phyloP scores from a whole-genome alignment of 1,140 invertebrate species.

The Harlomillsia oculata region DNA sequence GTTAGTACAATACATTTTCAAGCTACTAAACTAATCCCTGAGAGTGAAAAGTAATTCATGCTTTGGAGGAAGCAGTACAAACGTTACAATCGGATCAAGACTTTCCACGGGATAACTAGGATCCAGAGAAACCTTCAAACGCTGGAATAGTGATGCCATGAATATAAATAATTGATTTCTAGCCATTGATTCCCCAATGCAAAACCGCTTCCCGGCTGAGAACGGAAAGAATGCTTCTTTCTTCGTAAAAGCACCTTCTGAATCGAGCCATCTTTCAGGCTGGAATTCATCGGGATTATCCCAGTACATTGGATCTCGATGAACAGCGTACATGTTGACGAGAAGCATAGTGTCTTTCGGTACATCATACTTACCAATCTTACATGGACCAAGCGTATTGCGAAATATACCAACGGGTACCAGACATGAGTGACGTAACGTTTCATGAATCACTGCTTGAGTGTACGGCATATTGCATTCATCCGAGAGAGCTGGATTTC shows the following conservation, averaged over 20 bases:
- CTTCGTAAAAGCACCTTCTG: conserved; percentile 34
- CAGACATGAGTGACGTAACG: conserved; percentile 63
- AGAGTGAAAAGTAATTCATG: conserved; percentile 14
- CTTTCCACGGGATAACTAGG: conserved; percentile 5
- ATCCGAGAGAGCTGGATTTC: conserved; percentile 9
- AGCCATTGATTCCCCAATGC: conserved; percentile 25
- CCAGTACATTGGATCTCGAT: conserved; percentile 60
- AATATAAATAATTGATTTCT: conserved; percentile 23
- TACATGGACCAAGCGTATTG: conserved; percentile 58
- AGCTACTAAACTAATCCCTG: no score
- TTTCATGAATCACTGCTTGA: conserved; percentile 63
- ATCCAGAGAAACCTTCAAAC: conserved; percentile 8
- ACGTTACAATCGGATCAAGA: conserved; percentile 18
- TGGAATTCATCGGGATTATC: conserved; percentile 59
- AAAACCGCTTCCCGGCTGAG: conserved; percentile 11
- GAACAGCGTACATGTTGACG: conserved; percentile 63
- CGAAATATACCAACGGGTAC: conserved; percentile 69
- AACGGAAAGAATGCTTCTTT: conserved; percentile 16
- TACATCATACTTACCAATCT: conserved; percentile 58
- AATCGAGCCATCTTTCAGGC: conserved; percentile 63
- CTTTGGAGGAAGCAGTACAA: conserved; percentile 2
- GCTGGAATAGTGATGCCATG: conserved; percentile 19
- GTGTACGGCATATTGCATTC: conserved; percentile 58
- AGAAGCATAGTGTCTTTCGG: conserved; percentile 75
- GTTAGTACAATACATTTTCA: no score